Evolutionary conservation across 2,888 invertebrate species (phyloP).

Genomic region (Eupithecia inturbata): DNA sequence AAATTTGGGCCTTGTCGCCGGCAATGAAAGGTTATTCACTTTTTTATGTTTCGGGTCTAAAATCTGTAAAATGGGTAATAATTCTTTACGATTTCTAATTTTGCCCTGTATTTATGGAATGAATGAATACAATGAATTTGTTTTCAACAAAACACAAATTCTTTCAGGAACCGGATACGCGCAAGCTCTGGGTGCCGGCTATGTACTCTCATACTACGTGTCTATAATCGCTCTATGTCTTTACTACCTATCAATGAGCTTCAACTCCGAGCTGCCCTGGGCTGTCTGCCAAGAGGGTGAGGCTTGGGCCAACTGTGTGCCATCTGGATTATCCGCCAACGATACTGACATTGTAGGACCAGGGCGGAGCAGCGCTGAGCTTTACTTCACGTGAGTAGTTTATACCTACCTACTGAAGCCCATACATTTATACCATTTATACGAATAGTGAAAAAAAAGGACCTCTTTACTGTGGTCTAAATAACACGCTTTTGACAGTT

Average conservation of each 20-base stretch:
- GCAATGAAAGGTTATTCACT: constrained; percentile 86
- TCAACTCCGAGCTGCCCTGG: constrained; percentile 89
- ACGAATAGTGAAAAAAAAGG: not conserved
- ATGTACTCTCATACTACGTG: constrained; percentile 90
- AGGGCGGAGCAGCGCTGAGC: constrained; percentile 82
- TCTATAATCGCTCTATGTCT: constrained; percentile 89
- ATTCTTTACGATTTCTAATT: not conserved
- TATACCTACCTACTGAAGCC: not conserved
- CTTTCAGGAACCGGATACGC: constrained; percentile 88
- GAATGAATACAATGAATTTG: too few relatives aligned
- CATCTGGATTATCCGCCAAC: constrained; percentile 64
- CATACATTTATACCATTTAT: too few relatives aligned
- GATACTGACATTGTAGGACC: constrained; percentile 46
- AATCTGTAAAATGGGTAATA: not conserved
- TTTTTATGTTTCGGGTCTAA: not conserved
- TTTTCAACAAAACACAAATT: not conserved
- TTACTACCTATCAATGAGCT: constrained; percentile 89
- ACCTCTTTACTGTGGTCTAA: not conserved
- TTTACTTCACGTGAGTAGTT: constrained; percentile 83
- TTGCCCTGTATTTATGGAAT: not conserved
- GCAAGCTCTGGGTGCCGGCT: constrained; percentile 85
- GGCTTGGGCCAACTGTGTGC: constrained; percentile 82
- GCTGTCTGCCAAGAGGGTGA: constrained; percentile 81
- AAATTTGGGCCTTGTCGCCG: constrained; percentile 87
- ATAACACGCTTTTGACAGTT: not conserved